A percentile compares a stretch with the other conserved stretches of the same genome.
Evolutionary conservation across 1,140 invertebrate genomes (phyloP).

Genomic region (Trachymyrmex septentrionalis): DNA sequence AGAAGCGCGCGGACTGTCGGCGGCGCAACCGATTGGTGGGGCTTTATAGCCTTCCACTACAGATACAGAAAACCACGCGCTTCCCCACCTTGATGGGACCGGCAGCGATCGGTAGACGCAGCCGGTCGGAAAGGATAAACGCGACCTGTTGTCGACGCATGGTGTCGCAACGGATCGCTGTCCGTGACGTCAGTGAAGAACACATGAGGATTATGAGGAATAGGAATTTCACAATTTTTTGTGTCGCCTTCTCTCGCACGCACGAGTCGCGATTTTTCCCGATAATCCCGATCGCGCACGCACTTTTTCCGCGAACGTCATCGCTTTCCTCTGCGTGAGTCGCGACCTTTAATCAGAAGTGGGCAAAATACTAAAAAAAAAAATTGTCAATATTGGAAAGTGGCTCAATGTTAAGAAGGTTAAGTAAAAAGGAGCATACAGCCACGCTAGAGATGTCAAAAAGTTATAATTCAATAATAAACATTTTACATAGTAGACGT

Average conservation of each 20-base stretch:
- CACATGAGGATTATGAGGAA: neutral
- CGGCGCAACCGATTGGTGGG: conserved; percentile 66
- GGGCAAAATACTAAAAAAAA: no score
- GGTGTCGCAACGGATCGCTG: conserved; percentile 1
- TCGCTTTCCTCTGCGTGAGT: neutral
- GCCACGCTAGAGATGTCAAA: no score
- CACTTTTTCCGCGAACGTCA: conserved; percentile 23
- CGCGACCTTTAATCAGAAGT: neutral
- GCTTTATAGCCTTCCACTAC: conserved; percentile 74
- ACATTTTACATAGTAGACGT: no score
- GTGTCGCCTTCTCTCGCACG: neutral
- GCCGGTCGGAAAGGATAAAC: conserved; percentile 20
- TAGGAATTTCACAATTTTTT: conserved; percentile 59
- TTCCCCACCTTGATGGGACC: conserved; percentile 45
- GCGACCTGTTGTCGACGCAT: conserved; percentile 35
- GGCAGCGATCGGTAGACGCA: neutral
- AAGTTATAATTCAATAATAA: no score
- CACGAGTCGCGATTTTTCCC: neutral
- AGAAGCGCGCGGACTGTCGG: conserved; percentile 69
- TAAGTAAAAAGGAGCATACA: no score
- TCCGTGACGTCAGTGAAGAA: conserved; percentile 72
- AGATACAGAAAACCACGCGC: conserved; percentile 48
- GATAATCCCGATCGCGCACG: conserved; percentile 3
- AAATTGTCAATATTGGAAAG: no score
- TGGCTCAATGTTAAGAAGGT: no score